Percentiles rank a stretch among this genome's conserved stretches.
Evolutionary conservation across 2,888 invertebrate species (phyloP).

Genomic region (Phortica okadai): DNA sequence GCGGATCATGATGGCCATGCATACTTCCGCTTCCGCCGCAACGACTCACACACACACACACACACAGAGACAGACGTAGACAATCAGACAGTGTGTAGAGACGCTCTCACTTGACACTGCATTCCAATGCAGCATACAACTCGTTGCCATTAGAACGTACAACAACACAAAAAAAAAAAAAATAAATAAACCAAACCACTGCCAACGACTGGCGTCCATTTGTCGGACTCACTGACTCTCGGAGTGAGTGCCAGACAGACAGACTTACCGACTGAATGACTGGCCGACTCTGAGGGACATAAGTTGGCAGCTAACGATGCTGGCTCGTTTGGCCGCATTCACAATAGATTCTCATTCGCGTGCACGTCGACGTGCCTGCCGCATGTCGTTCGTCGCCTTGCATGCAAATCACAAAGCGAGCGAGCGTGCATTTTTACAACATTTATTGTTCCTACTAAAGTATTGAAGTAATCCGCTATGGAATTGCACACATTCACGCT

Average conservation of each 20-base stretch:
- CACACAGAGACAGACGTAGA: neutral
- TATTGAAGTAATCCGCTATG: conserved; percentile 27
- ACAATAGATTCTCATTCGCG: conserved; percentile 20
- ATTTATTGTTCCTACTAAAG: conserved; percentile 27
- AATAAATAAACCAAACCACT: neutral
- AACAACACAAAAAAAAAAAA: neutral
- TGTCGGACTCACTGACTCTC: too few relatives aligned
- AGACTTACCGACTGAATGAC: neutral
- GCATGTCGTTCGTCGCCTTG: conserved; percentile 1
- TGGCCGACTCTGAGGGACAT: neutral
- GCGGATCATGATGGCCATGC: conserved; percentile 10
- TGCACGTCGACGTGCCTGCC: neutral
- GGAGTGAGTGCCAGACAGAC: too few relatives aligned
- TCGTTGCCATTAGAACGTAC: conserved; percentile 32
- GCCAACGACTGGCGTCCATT: neutral
- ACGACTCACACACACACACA: conserved; percentile 7
- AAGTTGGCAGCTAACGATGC: conserved; percentile 17
- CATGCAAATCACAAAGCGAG: conserved; percentile 28
- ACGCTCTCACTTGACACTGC: neutral
- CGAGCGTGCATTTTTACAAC: conserved; percentile 9
- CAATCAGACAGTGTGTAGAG: neutral
- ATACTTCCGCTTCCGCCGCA: conserved; percentile 31
- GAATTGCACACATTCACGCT: conserved; percentile 17
- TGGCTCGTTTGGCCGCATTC: neutral
- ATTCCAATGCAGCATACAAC: conserved; percentile 22